Evolutionary conservation across 2,113 vertebrate genomes (phyloP).

Genomic region (Thermophis baileyi): DNA sequence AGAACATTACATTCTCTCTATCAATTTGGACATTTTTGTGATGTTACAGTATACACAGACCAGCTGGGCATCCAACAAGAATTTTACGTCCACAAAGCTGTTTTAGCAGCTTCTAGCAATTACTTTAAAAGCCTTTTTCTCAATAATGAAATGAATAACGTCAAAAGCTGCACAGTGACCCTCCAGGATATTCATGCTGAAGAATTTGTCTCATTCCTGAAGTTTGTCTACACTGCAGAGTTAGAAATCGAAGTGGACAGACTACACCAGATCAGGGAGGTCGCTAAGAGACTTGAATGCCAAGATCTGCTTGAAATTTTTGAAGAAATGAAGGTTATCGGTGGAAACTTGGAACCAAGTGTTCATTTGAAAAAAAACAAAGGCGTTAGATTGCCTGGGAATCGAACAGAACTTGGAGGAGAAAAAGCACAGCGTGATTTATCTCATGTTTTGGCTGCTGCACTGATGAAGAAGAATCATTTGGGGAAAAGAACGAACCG

Average conservation of each 20-base stretch:
- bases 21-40: constrained; percentile 55
- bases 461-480: constrained; percentile 45
- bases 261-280: constrained; percentile 56
- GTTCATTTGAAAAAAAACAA: constrained; percentile 41
- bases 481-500: constrained; percentile 45
- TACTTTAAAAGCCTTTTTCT: constrained; percentile 69
- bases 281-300: constrained; percentile 61
- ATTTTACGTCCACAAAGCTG: constrained; percentile 64
- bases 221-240: constrained; percentile 66
- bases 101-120: constrained; percentile 69
- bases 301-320: constrained; percentile 66
- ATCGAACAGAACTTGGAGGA: not conserved
- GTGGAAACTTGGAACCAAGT: constrained; percentile 45
- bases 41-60: constrained; percentile 55
- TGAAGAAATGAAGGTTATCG: constrained; percentile 50
- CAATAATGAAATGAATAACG: constrained; percentile 48
- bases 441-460: not conserved
- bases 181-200: constrained; percentile 59
- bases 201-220: constrained; percentile 67
- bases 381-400: not conserved
- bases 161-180: constrained; percentile 48
- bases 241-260: constrained; percentile 62
- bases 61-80: constrained; percentile 57
- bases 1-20: constrained; percentile 58
- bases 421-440: not conserved